Conservation (phyloP, 2,113 vertebrate species). For the Lontra canadensis region DNA sequence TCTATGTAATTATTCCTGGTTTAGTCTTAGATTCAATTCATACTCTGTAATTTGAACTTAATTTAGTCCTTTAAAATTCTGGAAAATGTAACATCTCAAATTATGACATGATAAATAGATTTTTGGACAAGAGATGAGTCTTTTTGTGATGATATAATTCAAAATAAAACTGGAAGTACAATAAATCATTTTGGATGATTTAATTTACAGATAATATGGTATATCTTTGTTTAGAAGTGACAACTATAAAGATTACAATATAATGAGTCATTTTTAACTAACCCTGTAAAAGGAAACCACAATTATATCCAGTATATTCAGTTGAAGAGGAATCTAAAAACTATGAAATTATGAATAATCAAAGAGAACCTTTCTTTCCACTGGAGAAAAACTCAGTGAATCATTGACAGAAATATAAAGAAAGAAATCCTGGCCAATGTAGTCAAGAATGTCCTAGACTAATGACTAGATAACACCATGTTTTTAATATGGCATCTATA, state of each 20-base stretch:
- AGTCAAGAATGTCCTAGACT: not conserved
- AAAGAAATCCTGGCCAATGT: not conserved
- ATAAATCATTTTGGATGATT: conserved; percentile 13
- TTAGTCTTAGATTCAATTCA: not conserved
- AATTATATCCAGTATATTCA: not conserved
- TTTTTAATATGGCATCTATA: not conserved
- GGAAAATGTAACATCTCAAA: not conserved
- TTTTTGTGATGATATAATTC: conserved; percentile 17
- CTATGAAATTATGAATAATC: not conserved
- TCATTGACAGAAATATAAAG: not conserved
- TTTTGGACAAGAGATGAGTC: conserved; percentile 31
- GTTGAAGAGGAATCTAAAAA: conserved; percentile 16
- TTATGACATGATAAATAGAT: conserved; percentile 24
- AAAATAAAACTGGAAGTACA: not conserved
- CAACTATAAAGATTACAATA: not conserved
- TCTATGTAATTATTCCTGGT: not conserved
- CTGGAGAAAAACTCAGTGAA: not conserved
- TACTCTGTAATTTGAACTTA: not conserved
- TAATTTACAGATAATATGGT: not conserved
- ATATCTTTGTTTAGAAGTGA: conserved; percentile 19
- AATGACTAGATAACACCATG: not conserved
- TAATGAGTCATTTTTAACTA: conserved; percentile 3
- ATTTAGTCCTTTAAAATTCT: not conserved
- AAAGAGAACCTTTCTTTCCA: not conserved
- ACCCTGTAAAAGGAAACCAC: not conserved